Evolutionary conservation across 2,888 invertebrate genomes (phyloP).

Genomic region (Camptogramma bilineatum): DNA sequence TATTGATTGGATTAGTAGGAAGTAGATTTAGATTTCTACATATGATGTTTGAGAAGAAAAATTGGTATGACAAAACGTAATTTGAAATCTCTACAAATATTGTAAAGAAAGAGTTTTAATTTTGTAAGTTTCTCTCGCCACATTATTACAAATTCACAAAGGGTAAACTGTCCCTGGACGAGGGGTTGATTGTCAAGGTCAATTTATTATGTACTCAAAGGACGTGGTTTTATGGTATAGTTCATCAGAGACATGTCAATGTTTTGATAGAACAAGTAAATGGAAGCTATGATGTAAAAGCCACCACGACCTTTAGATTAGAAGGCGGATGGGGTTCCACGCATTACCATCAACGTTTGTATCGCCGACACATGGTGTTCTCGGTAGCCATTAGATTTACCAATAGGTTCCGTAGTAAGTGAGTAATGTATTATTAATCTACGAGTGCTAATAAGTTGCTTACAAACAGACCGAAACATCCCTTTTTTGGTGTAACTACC

Average conservation of each 20-base stretch:
- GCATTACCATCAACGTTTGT: slow-evolving; percentile 30
- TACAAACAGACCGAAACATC: slow-evolving; percentile 24
- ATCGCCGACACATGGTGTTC: slow-evolving; percentile 27
- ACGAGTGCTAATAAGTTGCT: slow-evolving; percentile 18
- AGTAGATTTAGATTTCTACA: too few relatives aligned
- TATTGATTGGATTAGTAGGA: too few relatives aligned
- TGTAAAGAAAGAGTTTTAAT: too few relatives aligned
- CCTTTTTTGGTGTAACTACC: slow-evolving; percentile 9
- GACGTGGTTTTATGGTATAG: too few relatives aligned
- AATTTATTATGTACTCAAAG: too few relatives aligned
- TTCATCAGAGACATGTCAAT: background rate
- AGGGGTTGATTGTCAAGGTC: too few relatives aligned
- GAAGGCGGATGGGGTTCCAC: slow-evolving; percentile 30
- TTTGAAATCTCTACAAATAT: too few relatives aligned
- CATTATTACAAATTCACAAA: too few relatives aligned
- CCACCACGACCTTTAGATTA: slow-evolving; percentile 11
- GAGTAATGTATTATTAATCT: slow-evolving; percentile 34
- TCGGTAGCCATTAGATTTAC: slow-evolving; percentile 31
- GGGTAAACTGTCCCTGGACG: too few relatives aligned
- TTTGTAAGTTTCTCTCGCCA: too few relatives aligned
- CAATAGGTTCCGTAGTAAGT: slow-evolving; percentile 31
- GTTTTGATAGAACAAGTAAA: background rate
- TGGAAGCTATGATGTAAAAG: background rate
- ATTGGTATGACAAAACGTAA: too few relatives aligned
- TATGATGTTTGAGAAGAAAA: too few relatives aligned